Base-by-base conservation (phyloP, 2,888 invertebrate genomes). In the Odontothrips loti region DNA sequence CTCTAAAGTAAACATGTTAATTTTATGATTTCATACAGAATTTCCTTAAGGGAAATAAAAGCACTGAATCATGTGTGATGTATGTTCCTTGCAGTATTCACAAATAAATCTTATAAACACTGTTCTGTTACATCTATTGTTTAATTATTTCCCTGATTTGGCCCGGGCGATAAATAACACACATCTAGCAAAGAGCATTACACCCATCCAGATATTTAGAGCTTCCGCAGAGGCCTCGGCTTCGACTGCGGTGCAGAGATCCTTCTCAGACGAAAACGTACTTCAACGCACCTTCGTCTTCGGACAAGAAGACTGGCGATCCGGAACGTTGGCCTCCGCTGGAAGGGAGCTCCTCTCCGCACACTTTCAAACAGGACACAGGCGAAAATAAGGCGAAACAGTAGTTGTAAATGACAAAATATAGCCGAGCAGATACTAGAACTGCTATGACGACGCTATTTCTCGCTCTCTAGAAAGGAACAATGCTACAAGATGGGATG, bases 61-160 rank as follows among this genome's bases (percentile, higher is more conserved):
- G 68, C 68, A 75, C 68, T 75, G 68, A 75, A 75, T 75, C 12
- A 75, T 75, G 68, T 27, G 68, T 75, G 68, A 75, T 58, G 58
- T 58, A 58, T 58, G 68, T 75, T 75, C 68, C 68, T 75, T 75
- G 23, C 68, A 75, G 68, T 75, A 75, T 75, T 75, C 27, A 27
- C 68, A 75, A 75, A 27, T 75, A 75, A 75, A 75, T 75, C 23
- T 75, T 75, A 75, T 75, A 23, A 75, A 27, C 68, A 75, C 68
- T 75, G 68, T 23, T 75, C 68, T 75, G 58, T 20, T 20, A 17
- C n/a, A 8, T 0, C n/a, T 17, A 8, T 20, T 51, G 12, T 51
- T 51, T 17, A 17, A 51, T 51, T 51, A 17, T 51, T 51, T 51
- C 9, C 15, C 51, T 51, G 15, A 48, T 11, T 48, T 48, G 48